Evolutionary conservation across 2,888 invertebrate species (phyloP).

Genomic region (Congeria kusceri): DNA sequence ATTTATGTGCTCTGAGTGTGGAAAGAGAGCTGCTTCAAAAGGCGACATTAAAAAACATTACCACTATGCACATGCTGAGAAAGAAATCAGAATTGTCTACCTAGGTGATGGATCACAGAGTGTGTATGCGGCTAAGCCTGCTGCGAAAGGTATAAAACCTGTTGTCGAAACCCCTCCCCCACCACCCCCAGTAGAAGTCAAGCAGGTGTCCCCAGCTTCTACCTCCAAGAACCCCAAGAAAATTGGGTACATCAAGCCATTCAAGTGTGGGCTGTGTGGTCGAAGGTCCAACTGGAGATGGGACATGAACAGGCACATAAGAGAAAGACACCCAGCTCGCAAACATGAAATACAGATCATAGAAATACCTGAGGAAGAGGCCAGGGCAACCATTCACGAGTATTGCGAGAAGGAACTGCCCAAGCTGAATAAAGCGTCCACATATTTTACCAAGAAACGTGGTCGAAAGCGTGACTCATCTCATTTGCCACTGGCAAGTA

Average conservation of each 20-base stretch:
- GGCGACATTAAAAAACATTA: conserved; percentile 81
- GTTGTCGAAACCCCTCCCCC: not conserved
- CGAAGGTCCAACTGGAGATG: conserved; percentile 99
- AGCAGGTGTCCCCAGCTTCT: not conserved
- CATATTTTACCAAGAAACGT: conserved; percentile 27
- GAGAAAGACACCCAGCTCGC: conserved; percentile 76
- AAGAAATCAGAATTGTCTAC: conserved; percentile 76
- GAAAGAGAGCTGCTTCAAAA: conserved; percentile 73
- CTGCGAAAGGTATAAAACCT: not conserved
- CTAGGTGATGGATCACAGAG: conserved; percentile 70
- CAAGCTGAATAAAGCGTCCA: conserved; percentile 32
- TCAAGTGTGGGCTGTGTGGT: conserved; percentile 97
- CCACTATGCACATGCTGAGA: conserved; percentile 78
- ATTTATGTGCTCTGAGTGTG: conserved; percentile 80
- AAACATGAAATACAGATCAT: conserved; percentile 69
- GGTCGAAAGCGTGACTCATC: not conserved
- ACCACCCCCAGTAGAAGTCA: not conserved
- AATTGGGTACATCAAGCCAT: conserved; percentile 88
- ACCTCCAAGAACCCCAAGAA: conserved; percentile 63
- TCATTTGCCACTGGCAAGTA: not conserved
- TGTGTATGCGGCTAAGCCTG: conserved; percentile 39
- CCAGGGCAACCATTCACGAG: conserved; percentile 77
- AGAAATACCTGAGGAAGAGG: conserved; percentile 80
- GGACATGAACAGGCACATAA: conserved; percentile 98
- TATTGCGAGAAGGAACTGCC: conserved; percentile 58